phyloP scores from a whole-genome alignment of 2,113 vertebrate species.

The Paratilapia polleni region DNA sequence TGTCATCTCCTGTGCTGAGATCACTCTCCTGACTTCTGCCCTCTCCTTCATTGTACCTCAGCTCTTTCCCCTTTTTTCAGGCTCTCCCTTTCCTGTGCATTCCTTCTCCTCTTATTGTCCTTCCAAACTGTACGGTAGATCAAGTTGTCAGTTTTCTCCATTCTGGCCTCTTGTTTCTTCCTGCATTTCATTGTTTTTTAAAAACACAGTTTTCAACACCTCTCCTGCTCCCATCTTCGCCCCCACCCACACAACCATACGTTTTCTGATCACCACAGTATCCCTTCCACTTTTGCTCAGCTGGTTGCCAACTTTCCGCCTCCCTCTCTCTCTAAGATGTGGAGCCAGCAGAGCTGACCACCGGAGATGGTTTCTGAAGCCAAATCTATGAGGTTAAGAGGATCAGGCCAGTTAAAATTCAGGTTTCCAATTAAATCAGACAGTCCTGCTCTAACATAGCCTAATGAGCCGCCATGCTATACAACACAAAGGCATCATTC shows the following conservation, averaged over 20 bases:
- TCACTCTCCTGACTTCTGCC: slow-evolving; percentile 15
- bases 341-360: slow-evolving; percentile 27
- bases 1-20: background rate
- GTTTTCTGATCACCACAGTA: background rate
- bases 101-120: slow-evolving; percentile 46
- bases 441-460: slow-evolving; percentile 3
- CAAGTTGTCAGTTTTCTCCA: background rate
- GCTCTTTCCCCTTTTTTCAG: background rate
- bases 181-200: background rate
- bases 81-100: slow-evolving; percentile 5
- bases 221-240: background rate
- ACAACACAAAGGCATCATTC: slow-evolving; percentile 43
- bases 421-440: slow-evolving; percentile 36
- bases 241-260: background rate
- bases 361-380: slow-evolving; percentile 8
- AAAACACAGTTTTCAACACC: background rate
- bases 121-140: background rate
- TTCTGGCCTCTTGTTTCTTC: background rate
- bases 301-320: slow-evolving; percentile 30
- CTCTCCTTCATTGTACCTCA: slow-evolving; percentile 1
- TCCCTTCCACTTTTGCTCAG: background rate
- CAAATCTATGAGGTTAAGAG: slow-evolving; percentile 44
- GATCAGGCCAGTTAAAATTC: slow-evolving; percentile 38
- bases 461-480: slow-evolving; percentile 44
- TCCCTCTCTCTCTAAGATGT: background rate